Evolutionary conservation across 2,888 invertebrate species (phyloP), one percentile per base, ranked within the genome.

Genomic region (Pachliopta kotzebuea): DNA sequence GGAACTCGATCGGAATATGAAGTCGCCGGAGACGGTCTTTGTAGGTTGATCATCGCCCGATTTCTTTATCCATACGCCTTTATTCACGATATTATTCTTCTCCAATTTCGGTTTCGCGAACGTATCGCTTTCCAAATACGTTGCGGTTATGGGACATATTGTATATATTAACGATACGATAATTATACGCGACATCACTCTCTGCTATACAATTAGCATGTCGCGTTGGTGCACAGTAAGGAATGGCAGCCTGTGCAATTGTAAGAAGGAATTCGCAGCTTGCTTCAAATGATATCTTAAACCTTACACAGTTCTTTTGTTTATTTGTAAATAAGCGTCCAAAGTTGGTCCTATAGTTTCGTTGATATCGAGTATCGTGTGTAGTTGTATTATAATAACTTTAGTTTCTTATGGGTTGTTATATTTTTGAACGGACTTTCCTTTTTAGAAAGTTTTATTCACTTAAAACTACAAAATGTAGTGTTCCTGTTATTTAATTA

Each of bases 21-120:
- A 88, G 1, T 81, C 75, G 0, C 81, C 81, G 0, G 68, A 23
- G 0, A 65, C 73, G 0, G 69, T 61, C 17, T 74, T 80, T 0
- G 76, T 77, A 0, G 67, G 69, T 0, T 72, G 18, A 21, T 73
- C 75, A 0, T 76, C 72, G 0, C 71, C 69, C 0, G 65, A 54
- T 2, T 74, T 75, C 0, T 76, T 73, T 0, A 81, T 66, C 90
- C 89, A 90, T 0, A 87, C 70, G 0, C 86, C 84, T 70, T 86
- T 88, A 56, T 87, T 90, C 0, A 90, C 69, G 0, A 86, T 72
- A 53, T 84, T 90, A 60, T 83, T 86, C n/a, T 80, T 71, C 18
- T 89, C 86, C 18, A 81, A 62, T 49, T 74, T 80, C 0, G 83
- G 79, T 20, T 76, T 84, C 0, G 72, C 66, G 57, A 69, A 79